phyloP scores from a whole-genome alignment of 2,113 vertebrate genomes.

The Dolichotis patagonum region DNA sequence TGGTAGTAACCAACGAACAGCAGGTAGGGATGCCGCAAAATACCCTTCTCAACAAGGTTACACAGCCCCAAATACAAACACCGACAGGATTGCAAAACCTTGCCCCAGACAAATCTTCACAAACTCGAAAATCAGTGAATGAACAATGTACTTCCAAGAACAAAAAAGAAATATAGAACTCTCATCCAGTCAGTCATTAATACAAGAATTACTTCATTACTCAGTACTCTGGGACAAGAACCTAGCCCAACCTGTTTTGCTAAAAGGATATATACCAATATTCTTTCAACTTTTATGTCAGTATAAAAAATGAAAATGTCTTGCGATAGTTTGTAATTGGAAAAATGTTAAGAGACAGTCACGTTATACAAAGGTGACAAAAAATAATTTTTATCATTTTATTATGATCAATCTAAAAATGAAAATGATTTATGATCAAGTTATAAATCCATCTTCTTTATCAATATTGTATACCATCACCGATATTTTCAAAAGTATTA shows the following conservation, averaged over 20 bases:
- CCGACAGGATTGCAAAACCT: neutral
- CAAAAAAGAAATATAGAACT: neutral
- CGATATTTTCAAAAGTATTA: neutral
- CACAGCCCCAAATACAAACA: neutral
- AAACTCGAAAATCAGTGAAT: neutral
- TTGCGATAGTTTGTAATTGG: neutral
- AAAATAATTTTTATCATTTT: neutral
- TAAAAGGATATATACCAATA: neutral
- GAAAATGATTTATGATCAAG: slow-evolving; percentile 10
- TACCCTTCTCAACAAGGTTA: neutral
- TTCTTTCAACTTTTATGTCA: neutral
- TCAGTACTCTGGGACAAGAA: neutral
- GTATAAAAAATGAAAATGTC: neutral
- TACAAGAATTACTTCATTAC: neutral
- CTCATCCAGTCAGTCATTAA: neutral
- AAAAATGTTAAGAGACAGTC: neutral
- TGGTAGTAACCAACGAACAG: neutral
- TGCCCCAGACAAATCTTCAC: neutral
- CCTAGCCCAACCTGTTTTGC: neutral
- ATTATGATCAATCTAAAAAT: slow-evolving; percentile 17
- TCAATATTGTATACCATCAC: neutral
- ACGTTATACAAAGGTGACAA: neutral
- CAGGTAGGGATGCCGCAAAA: neutral
- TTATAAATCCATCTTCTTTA: neutral
- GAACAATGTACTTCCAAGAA: neutral